Evolutionary conservation across 2,797 vertebrate genomes (phyloP).

Genomic region (Odontamblyopus rebecca): DNA sequence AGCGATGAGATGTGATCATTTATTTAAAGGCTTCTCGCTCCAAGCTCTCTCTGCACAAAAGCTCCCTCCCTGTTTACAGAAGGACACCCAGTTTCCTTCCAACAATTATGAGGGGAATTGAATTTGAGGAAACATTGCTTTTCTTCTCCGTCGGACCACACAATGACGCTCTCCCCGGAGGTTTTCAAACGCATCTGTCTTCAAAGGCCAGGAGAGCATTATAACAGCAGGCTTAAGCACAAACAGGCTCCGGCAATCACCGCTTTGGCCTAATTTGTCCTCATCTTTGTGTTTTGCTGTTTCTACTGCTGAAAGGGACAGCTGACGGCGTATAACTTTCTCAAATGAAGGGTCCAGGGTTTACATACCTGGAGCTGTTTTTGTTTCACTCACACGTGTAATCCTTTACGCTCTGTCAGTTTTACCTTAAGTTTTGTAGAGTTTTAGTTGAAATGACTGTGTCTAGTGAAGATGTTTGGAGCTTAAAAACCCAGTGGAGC

Average conservation of each 20-base stretch:
- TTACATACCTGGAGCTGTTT: too few relatives aligned
- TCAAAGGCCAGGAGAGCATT: constrained; percentile 79
- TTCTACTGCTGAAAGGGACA: background rate
- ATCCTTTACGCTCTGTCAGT: too few relatives aligned
- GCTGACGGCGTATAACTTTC: constrained; percentile 29
- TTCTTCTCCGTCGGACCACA: constrained; percentile 91
- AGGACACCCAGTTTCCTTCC: constrained; percentile 97
- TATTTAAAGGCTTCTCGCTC: constrained; percentile 49
- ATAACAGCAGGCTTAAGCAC: constrained; percentile 64
- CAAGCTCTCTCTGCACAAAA: constrained; percentile 82
- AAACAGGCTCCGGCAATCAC: constrained; percentile 60
- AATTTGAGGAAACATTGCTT: constrained; percentile 98
- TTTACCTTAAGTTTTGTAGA: too few relatives aligned
- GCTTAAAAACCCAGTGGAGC: too few relatives aligned
- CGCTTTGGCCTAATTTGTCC: background rate
- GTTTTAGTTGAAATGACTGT: too few relatives aligned
- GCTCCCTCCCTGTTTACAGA: constrained; percentile 88
- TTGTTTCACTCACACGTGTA: too few relatives aligned
- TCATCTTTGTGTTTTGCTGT: constrained; percentile 23
- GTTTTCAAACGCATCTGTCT: constrained; percentile 83
- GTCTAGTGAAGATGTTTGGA: too few relatives aligned
- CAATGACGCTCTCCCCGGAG: constrained; percentile 85
- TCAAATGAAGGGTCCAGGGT: constrained; percentile 18
- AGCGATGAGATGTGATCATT: constrained; percentile 35
- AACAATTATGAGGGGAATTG: constrained; percentile 99